Conservation (phyloP, 2,797 vertebrate genomes). For the Limnodromus scolopaceus region DNA sequence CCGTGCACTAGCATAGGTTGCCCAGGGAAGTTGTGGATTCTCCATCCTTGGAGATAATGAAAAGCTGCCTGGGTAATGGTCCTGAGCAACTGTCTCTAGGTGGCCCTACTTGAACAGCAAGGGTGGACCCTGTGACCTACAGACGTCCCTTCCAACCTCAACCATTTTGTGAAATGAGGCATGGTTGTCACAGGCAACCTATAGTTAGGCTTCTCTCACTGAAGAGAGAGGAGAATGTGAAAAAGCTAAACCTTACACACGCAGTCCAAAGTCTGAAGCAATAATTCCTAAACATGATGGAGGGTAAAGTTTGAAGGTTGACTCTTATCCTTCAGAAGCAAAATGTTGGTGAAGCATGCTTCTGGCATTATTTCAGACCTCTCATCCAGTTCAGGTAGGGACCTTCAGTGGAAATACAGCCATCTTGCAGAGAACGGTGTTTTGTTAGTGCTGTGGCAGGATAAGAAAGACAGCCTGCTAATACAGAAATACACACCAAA, state of each 20-base stretch:
- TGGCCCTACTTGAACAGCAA: neutral
- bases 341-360: neutral
- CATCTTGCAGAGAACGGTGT: neutral
- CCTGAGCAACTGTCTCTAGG: neutral
- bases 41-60: neutral
- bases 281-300: neutral
- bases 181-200: neutral
- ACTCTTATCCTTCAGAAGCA: neutral
- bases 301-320: neutral
- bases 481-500: neutral
- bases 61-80: neutral
- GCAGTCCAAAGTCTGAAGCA: neutral
- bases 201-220: neutral
- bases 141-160: neutral
- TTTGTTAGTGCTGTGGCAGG: neutral
- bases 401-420: neutral
- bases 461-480: neutral
- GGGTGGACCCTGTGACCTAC: neutral
- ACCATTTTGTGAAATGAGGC: neutral
- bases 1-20: neutral
- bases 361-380: neutral
- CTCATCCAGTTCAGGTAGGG: neutral
- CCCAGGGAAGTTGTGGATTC: neutral
- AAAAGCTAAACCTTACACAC: neutral
- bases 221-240: neutral